phyloP scores from a whole-genome alignment of 2,113 vertebrate genomes.

The Thunnus thynnus region DNA sequence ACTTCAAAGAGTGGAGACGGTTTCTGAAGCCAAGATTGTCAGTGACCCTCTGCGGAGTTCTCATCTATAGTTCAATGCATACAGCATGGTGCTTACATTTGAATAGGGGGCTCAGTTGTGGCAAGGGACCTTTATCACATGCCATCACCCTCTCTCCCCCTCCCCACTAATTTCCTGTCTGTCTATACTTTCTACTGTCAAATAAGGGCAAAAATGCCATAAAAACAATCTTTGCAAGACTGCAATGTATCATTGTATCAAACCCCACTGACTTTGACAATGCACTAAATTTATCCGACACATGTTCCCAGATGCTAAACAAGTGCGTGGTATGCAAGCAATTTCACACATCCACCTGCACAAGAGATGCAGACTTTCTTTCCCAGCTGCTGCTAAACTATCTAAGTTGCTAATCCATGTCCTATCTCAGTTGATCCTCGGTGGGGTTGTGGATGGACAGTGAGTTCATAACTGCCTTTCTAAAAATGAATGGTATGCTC shows the following conservation, averaged over 20 bases:
- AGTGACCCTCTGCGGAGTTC: not conserved
- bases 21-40: constrained; percentile 16
- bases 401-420: constrained; percentile 34
- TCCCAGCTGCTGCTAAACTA: constrained; percentile 56
- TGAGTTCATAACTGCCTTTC: constrained; percentile 32
- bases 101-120: not conserved
- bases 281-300: constrained; percentile 1
- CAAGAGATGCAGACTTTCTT: not conserved
- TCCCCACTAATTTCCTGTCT: not conserved
- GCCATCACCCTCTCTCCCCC: not conserved
- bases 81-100: not conserved
- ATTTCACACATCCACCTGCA: constrained; percentile 56
- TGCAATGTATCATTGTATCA: too few species aligned
- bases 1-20: constrained; percentile 31
- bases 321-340: constrained; percentile 8
- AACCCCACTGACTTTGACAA: not conserved
- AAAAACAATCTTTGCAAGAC: not conserved
- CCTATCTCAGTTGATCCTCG: constrained; percentile 37
- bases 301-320: constrained; percentile 21
- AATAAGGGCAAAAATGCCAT: not conserved
- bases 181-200: not conserved
- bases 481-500: constrained; percentile 62
- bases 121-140: not conserved
- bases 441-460: constrained; percentile 38
- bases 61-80: constrained; percentile 12